Conservation (phyloP, 2,888 invertebrate species). For the Theodoxus fluviatilis region DNA sequence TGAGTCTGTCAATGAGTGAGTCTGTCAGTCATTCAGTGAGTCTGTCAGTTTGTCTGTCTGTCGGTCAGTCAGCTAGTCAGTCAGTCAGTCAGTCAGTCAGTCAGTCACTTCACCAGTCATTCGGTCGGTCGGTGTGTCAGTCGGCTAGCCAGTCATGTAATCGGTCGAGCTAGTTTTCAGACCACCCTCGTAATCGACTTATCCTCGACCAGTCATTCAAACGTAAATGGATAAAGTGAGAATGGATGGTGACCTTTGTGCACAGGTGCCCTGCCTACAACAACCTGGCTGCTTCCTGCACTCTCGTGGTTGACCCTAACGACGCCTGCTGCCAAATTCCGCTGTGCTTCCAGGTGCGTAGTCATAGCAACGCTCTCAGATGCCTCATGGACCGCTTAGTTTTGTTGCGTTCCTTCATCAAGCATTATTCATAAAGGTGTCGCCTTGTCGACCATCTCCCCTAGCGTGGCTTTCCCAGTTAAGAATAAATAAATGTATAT, state of each 20-base stretch:
- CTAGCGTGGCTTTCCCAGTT: no score
- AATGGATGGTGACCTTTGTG: no score
- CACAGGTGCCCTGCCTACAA: conserved; percentile 45
- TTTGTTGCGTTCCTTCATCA: no score
- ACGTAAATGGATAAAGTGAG: no score
- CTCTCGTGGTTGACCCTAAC: conserved; percentile 42
- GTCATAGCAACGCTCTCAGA: conserved; percentile 28
- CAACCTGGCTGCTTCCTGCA: conserved; percentile 40
- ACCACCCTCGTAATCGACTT: no score
- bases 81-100: not conserved
- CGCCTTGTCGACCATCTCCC: no score
- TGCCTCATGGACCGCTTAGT: no score
- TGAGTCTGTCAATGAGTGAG: not conserved
- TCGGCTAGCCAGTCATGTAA: no score
- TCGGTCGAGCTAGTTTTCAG: no score
- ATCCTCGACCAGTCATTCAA: no score
- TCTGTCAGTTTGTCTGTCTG: not conserved
- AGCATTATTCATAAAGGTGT: no score
- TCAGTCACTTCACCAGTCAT: not conserved
- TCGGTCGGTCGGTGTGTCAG: not conserved
- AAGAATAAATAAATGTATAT: no score
- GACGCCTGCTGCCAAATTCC: conserved; percentile 48
- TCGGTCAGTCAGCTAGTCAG: not conserved
- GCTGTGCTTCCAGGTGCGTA: conserved; percentile 38
- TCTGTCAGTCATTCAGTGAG: not conserved